These are phyloP conservation scores for Rhinoderma darwinii DNA, from an alignment of 2,113 vertebrate species.

Conservation along the genomic window DNA sequence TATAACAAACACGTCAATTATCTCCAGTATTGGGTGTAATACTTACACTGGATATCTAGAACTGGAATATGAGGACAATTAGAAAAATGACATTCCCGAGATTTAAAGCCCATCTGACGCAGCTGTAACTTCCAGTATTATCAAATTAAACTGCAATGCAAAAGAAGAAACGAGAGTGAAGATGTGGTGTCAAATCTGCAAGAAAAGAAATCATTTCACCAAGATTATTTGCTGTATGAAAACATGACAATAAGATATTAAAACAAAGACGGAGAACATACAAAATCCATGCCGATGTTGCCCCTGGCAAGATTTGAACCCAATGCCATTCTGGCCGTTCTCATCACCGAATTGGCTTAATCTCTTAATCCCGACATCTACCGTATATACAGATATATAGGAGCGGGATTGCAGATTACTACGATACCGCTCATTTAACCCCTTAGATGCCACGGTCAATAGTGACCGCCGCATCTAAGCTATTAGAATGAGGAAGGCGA, in stretches of 20 bases:
- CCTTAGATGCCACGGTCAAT: too few species aligned
- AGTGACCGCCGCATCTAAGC: too few species aligned
- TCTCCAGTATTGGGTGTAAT: slow-evolving; percentile 3
- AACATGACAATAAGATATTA: neutral
- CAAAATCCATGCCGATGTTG: neutral
- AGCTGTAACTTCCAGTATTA: neutral
- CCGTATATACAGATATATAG: too few species aligned
- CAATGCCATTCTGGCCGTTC: too few species aligned
- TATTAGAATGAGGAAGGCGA: too few species aligned
- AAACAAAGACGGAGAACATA: neutral
- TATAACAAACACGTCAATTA: slow-evolving; percentile 57
- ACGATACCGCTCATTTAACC: too few species aligned
- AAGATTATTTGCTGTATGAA: neutral
- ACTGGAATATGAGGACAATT: slow-evolving; percentile 9
- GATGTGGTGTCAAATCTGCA: neutral
- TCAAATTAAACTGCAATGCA: slow-evolving; percentile 3
- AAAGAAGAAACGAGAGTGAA: neutral
- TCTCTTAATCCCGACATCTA: too few species aligned
- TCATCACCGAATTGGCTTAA: too few species aligned
- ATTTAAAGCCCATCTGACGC: slow-evolving; percentile 11
- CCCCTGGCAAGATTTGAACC: too few species aligned
- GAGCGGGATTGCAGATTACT: too few species aligned
- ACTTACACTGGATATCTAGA: neutral
- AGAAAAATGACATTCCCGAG: slow-evolving; percentile 32
- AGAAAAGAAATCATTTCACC: neutral